phyloP scores from a whole-genome alignment of 2,113 vertebrate species.

The Naja naja region DNA sequence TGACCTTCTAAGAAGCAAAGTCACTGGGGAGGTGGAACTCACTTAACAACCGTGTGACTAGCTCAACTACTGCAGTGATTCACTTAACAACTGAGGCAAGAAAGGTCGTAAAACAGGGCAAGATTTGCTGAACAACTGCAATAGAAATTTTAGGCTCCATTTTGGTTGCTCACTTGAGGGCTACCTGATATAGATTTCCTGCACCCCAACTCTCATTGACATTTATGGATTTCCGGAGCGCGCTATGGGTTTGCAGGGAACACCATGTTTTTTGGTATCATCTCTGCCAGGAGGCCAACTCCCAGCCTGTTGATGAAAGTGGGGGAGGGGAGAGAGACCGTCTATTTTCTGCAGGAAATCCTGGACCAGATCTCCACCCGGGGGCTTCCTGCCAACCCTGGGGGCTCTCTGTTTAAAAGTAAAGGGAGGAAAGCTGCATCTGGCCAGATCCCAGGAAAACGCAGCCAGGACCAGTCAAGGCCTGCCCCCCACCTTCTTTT shows the following conservation, averaged over 20 bases:
- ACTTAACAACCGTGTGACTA: background rate
- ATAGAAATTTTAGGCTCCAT: background rate
- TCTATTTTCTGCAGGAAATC: background rate
- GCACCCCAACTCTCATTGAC: background rate
- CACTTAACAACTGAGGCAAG: background rate
- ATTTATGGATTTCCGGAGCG: background rate
- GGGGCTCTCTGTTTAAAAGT: background rate
- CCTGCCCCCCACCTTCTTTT: fast-evolving
- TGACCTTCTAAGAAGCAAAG: too few relatives aligned
- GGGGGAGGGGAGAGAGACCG: background rate
- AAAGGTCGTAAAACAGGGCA: background rate
- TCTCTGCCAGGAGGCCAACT: background rate
- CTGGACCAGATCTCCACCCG: background rate
- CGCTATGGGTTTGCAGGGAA: background rate
- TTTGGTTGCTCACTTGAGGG: background rate
- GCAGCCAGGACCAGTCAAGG: background rate
- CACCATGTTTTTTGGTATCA: background rate
- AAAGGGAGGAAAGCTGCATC: background rate
- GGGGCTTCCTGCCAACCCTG: background rate
- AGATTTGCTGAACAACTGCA: background rate
- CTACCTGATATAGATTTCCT: background rate
- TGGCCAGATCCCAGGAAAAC: background rate
- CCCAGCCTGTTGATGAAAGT: background rate
- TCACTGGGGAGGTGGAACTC: background rate
- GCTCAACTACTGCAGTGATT: background rate